Conservation (phyloP, 2,113 vertebrate genomes). For the Sprattus sprattus region DNA sequence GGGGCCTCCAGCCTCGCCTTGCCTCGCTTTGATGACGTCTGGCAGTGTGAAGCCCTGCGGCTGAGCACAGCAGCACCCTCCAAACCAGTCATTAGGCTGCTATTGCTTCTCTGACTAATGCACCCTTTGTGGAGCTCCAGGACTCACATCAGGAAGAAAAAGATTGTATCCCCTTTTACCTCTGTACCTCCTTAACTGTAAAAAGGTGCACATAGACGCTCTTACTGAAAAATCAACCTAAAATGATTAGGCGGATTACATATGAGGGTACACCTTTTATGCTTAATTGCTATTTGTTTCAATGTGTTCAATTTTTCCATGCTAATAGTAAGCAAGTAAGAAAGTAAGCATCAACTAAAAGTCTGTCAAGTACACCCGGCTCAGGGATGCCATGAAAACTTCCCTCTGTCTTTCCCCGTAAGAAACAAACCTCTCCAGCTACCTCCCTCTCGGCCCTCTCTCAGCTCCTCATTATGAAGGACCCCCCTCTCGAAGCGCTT, state of each 20-base stretch:
- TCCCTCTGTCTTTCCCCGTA: not conserved
- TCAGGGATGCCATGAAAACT: not conserved
- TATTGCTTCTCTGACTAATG: conserved; percentile 69
- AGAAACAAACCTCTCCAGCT: not conserved
- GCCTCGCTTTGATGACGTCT: conserved; percentile 69
- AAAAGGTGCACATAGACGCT: not conserved
- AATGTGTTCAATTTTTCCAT: not conserved
- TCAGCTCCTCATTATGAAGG: not conserved
- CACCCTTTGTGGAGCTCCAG: conserved; percentile 62
- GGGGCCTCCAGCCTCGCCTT: conserved; percentile 59
- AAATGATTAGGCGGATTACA: not conserved
- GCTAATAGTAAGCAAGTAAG: not conserved
- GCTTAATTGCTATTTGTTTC: not conserved
- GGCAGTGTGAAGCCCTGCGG: conserved; percentile 47
- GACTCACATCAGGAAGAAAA: conserved; percentile 47
- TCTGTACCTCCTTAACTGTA: not conserved
- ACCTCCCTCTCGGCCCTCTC: not conserved
- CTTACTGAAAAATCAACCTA: not conserved
- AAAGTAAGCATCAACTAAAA: not conserved
- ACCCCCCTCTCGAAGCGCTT: not conserved
- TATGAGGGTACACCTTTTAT: not conserved
- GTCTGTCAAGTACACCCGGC: not conserved
- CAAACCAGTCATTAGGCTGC: conserved; percentile 64
- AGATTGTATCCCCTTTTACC: not conserved
- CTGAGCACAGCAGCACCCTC: conserved; percentile 58